Percentiles rank a stretch among this genome's conserved stretches.
Evolutionary conservation across 2,888 invertebrate genomes (phyloP).

Genomic region (Cerastis rubricosa): DNA sequence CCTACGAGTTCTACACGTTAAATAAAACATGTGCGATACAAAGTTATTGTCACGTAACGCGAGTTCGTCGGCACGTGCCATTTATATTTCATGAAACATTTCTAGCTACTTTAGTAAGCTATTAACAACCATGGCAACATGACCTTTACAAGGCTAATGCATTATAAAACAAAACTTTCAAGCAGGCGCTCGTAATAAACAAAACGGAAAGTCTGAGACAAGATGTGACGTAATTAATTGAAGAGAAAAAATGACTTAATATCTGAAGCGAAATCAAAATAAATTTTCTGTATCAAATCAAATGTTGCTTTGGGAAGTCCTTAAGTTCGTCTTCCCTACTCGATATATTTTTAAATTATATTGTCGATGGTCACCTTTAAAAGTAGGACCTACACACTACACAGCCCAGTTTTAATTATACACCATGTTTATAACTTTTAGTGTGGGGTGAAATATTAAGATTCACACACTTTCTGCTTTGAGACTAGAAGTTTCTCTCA

Average conservation of each 20-base stretch:
- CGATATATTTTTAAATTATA: slow-evolving; percentile 34
- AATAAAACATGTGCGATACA: slow-evolving; percentile 57
- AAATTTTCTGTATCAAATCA: slow-evolving; percentile 43
- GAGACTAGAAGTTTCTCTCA: slow-evolving; percentile 38
- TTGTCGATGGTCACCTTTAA: background rate
- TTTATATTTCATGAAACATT: slow-evolving; percentile 59
- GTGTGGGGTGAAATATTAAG: slow-evolving; percentile 12
- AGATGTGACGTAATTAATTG: slow-evolving; percentile 44
- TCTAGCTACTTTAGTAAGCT: slow-evolving; percentile 34
- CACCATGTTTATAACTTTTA: slow-evolving; percentile 6
- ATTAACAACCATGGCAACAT: slow-evolving; percentile 31
- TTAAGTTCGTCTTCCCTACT: background rate
- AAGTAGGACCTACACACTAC: background rate
- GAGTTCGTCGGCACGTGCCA: slow-evolving; percentile 54
- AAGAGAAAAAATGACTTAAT: slow-evolving; percentile 26
- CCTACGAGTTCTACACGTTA: slow-evolving; percentile 40
- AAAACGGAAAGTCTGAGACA: slow-evolving; percentile 22
- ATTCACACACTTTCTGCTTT: slow-evolving; percentile 20
- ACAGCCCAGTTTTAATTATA: slow-evolving; percentile 17
- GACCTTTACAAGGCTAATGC: slow-evolving; percentile 27
- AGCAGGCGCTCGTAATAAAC: slow-evolving; percentile 19
- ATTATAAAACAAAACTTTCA: slow-evolving; percentile 34
- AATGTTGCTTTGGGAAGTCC: slow-evolving; percentile 17
- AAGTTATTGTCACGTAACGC: slow-evolving; percentile 61
- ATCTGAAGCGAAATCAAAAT: slow-evolving; percentile 40